Evolutionary conservation across 2,113 vertebrate genomes (phyloP).

Genomic region (Heterochromis multidens): DNA sequence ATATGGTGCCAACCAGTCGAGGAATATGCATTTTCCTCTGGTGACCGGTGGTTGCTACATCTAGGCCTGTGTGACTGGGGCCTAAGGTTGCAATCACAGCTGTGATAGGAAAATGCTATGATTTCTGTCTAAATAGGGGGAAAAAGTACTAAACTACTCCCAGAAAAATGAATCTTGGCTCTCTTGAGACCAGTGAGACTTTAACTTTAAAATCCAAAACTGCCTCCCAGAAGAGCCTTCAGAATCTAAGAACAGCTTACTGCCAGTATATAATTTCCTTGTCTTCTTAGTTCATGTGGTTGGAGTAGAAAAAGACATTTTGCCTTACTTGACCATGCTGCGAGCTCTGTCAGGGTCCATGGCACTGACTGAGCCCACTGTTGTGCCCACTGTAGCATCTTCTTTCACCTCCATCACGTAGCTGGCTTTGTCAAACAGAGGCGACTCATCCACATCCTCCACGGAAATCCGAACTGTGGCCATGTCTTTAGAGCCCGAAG

Average conservation of each 20-base stretch:
- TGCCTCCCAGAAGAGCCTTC: no score
- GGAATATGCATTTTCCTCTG: accelerated
- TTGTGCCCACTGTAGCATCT: slow-evolving; percentile 79
- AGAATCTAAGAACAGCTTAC: not conserved
- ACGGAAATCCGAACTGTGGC: slow-evolving; percentile 84
- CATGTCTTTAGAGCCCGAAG: slow-evolving; percentile 80
- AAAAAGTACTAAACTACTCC: accelerated
- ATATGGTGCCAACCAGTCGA: not conserved
- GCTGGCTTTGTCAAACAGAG: slow-evolving; percentile 83
- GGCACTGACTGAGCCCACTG: slow-evolving; percentile 85
- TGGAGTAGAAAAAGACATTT: not conserved
- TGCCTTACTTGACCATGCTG: slow-evolving; percentile 86
- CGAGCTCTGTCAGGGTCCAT: slow-evolving; percentile 84
- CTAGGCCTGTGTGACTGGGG: not conserved
- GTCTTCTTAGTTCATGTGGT: not conserved
- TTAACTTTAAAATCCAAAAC: not conserved
- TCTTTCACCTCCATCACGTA: slow-evolving; percentile 91
- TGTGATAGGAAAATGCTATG: not conserved
- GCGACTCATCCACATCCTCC: slow-evolving; percentile 92
- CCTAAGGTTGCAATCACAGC: not conserved
- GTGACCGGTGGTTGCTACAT: accelerated
- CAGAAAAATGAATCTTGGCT: no score
- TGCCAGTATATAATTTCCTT: not conserved
- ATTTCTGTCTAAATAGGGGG: not conserved
- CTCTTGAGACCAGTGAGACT: not conserved